Conservation (phyloP, 2,888 invertebrate species). For the Sepioteuthis lessoniana region DNA sequence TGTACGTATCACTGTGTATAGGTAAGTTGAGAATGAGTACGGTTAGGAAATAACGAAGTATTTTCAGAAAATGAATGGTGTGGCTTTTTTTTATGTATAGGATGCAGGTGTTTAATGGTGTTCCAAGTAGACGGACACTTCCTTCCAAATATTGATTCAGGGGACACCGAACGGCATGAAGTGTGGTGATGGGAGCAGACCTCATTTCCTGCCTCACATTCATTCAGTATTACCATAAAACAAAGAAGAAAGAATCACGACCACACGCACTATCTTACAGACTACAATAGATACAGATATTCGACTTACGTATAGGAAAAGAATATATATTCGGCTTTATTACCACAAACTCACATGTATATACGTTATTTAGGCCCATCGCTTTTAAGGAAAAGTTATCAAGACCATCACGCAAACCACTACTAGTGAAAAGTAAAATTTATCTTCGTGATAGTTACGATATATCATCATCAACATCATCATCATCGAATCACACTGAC, state of each 20-base stretch:
- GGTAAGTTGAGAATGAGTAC: neutral
- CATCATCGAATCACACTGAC: too few species aligned
- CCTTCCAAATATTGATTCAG: neutral
- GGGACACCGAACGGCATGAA: neutral
- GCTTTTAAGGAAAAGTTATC: too few species aligned
- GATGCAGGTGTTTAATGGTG: neutral
- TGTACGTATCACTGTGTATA: too few species aligned
- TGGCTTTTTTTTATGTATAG: neutral
- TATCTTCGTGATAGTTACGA: too few species aligned
- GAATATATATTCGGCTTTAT: too few species aligned
- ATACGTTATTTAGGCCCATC: too few species aligned
- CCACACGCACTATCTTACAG: neutral
- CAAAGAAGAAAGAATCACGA: neutral
- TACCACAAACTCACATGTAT: too few species aligned
- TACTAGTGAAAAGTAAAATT: too few species aligned
- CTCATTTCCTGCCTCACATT: neutral
- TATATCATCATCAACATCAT: too few species aligned
- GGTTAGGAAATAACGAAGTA: neutral
- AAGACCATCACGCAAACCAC: too few species aligned
- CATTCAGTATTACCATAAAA: neutral
- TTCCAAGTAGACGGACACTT: slow-evolving; percentile 18
- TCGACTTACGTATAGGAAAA: too few species aligned
- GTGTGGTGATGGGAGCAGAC: too few species aligned
- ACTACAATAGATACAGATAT: neutral
- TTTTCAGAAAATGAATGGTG: neutral